Evolutionary conservation across 23 tunicate species (phyloP).

Genomic region (Ascidia mentula): DNA sequence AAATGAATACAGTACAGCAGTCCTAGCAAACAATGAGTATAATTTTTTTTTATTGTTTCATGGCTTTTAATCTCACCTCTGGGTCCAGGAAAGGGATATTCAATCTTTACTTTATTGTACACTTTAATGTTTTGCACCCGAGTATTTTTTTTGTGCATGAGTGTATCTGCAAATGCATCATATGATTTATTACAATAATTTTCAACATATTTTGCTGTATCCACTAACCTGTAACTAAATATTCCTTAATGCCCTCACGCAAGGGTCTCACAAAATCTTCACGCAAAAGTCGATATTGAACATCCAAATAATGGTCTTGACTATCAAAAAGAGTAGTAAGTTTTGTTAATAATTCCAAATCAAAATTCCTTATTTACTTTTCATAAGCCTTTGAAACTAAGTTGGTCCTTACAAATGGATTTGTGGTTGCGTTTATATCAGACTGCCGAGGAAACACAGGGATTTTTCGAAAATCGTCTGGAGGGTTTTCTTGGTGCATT

Average conservation of each 20-base stretch:
- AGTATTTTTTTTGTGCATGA: neutral
- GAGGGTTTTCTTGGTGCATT: constrained; percentile 51
- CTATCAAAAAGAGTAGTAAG: neutral
- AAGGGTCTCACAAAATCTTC: constrained; percentile 75
- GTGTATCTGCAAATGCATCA: neutral
- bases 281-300: constrained; percentile 60
- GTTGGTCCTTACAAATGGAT: constrained; percentile 70
- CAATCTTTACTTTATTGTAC: constrained; percentile 45
- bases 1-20: constrained; percentile 58
- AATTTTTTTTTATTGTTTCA: neutral
- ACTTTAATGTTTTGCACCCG: constrained; percentile 39
- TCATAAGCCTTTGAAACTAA: constrained; percentile 13
- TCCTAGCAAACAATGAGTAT: constrained; percentile 29
- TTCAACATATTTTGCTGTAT: neutral
- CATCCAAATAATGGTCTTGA: constrained; percentile 72
- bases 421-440: constrained; percentile 39
- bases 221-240: constrained; percentile 3
- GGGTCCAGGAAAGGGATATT: constrained; percentile 26
- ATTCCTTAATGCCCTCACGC: constrained; percentile 56
- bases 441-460: constrained; percentile 63
- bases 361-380: neutral
- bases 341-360: neutral
- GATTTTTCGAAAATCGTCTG: constrained; percentile 68
- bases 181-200: too few relatives aligned
- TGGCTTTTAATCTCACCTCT: too few relatives aligned